phyloP scores from a whole-genome alignment of 2,113 vertebrate species.

The Sterrhoptilus dennistouni region DNA sequence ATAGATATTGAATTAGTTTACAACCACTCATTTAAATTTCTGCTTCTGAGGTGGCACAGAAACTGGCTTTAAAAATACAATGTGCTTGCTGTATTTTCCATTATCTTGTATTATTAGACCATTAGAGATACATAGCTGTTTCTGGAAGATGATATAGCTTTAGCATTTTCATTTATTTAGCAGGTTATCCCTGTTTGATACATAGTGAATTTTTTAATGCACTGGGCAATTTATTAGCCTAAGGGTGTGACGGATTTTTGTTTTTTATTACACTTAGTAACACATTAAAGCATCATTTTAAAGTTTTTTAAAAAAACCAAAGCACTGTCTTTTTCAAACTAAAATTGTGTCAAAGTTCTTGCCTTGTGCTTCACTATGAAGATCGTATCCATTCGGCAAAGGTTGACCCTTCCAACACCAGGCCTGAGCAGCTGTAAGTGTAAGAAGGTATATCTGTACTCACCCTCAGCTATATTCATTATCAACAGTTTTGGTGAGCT shows the following conservation, averaged over 20 bases:
- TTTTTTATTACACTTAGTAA: neutral
- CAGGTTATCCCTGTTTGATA: conserved; percentile 4
- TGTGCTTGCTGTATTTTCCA: neutral
- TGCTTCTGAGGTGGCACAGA: neutral
- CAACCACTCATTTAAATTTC: neutral
- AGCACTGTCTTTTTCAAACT: neutral
- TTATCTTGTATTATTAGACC: neutral
- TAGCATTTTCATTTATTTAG: conserved; percentile 19
- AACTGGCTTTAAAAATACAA: conserved; percentile 22
- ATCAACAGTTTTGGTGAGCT: conserved; percentile 16
- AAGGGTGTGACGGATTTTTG: neutral
- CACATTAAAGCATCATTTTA: neutral
- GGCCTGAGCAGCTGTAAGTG: neutral
- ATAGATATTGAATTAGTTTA: neutral
- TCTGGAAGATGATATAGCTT: neutral
- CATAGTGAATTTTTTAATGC: neutral
- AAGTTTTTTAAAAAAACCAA: neutral
- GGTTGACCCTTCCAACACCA: neutral
- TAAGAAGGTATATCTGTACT: neutral
- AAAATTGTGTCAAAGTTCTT: neutral
- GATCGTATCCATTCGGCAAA: neutral
- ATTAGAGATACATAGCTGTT: neutral
- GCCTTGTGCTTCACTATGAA: neutral
- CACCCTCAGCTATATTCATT: neutral
- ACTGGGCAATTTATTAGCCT: neutral